Conservation (phyloP, 2,888 invertebrate species). For the Fragum sueziense region DNA sequence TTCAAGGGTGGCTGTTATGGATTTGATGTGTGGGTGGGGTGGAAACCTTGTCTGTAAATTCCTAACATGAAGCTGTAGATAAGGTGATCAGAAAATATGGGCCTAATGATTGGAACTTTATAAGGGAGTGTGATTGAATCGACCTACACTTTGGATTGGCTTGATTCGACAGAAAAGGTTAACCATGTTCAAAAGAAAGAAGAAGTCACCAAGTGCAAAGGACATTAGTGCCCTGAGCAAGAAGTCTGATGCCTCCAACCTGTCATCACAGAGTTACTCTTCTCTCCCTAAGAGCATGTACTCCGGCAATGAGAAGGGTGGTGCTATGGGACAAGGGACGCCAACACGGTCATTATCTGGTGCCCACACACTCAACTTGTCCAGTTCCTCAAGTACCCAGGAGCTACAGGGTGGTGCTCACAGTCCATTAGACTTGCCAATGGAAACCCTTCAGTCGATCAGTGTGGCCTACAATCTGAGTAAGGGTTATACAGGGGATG, state of each 20-base stretch:
- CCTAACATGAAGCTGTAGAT: too few relatives aligned
- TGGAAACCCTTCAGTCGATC: slow-evolving; percentile 72
- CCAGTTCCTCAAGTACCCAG: slow-evolving; percentile 55
- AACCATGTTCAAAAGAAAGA: slow-evolving; percentile 60
- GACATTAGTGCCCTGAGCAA: slow-evolving; percentile 55
- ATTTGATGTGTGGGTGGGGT: too few relatives aligned
- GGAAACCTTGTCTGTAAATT: too few relatives aligned
- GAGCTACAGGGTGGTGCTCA: slow-evolving; percentile 62
- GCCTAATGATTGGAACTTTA: too few relatives aligned
- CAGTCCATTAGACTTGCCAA: slow-evolving; percentile 76
- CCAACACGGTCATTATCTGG: slow-evolving; percentile 58
- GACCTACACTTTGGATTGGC: too few relatives aligned
- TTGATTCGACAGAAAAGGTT: too few relatives aligned
- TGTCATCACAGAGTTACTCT: slow-evolving; percentile 56
- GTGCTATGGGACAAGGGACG: slow-evolving; percentile 19
- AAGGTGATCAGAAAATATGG: too few relatives aligned
- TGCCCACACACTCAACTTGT: slow-evolving; percentile 53
- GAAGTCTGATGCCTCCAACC: slow-evolving; percentile 45
- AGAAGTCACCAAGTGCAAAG: slow-evolving; percentile 63
- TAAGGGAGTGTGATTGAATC: too few relatives aligned
- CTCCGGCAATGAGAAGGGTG: slow-evolving; percentile 42
- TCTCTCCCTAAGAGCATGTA: slow-evolving; percentile 60
- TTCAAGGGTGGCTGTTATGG: too few relatives aligned
- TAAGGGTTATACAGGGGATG: slow-evolving; percentile 49
- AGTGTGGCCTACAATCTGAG: slow-evolving; percentile 68